Evolutionary conservation across 2,113 vertebrate species (phyloP), one percentile per base, ranked within the genome.

Genomic region (Furnarius figulus): DNA sequence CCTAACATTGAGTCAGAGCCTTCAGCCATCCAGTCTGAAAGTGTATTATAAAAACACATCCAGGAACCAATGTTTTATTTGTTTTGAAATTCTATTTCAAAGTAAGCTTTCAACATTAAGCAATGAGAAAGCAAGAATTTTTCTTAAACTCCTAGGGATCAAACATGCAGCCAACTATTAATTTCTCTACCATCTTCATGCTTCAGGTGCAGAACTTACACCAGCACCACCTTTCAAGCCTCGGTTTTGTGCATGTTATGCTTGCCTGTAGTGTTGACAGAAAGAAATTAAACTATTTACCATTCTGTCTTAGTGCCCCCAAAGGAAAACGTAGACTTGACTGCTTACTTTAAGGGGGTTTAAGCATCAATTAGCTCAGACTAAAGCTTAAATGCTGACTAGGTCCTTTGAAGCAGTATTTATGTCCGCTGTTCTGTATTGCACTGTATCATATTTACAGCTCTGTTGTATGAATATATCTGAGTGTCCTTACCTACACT

Each of bases 381-480:
- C 20, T 73, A 2, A 71, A 89, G 28, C 4, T 1, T 9, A n/a
- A 35, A 19, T 42, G n/a, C 52, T 17, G 28, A 35, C 12, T 19
- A 13, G 30, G 16, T 58, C 17, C 73, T 73, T 46, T 8, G 33
- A n/a, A 59, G 66, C 39, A 44, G 0, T 31, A 27, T 47, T 71
- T 87, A 17, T 58, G 67, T 79, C 39, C 24, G 7, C 24, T 25
- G 5, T 20, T 70, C 50, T 33, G 35, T 10, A 6, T 59, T 46
- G 9, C 56, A 14, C 47, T 15, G 9, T 1, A 73, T 37, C 35
- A 52, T 23, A 8, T 21, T 49, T 31, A 13, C 20, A 39, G 37
- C 39, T 61, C 39, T 1, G 1, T 24, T 15, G 8, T 20, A 44
- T 0, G 1, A 46, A 13, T 53, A 2, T 2, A 4, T 9, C 14